Evolutionary conservation across 2,113 vertebrate species (phyloP), one percentile per base, ranked within the genome.

Genomic region (Alethe diademata): DNA sequence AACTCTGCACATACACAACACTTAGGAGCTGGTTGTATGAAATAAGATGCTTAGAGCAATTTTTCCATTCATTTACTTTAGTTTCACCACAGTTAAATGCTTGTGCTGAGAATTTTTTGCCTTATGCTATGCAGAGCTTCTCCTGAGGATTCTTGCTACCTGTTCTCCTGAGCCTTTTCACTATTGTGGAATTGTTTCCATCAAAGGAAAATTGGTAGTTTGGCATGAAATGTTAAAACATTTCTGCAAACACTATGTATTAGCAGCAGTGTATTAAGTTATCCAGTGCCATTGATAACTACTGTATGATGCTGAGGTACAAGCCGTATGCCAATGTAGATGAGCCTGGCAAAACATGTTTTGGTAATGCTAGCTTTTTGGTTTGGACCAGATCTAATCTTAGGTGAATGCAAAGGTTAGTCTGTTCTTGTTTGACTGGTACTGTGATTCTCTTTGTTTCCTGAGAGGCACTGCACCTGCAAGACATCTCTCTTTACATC

Each of bases 111-210:
- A 96, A 86, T 78, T 88, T 78, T 45, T 83, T 48, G 40, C 42
- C 26, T 81, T 75, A 78, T 20, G 15, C 3, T 81, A 28, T 57
- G 65, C 23, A 87, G 29, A 36, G 11, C 61, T 94, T 91, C 66
- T 82, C 40, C 62, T 81, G 53, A 33, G 20, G 16, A 6, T 17
- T 79, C 56, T 90, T 90, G 57, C 53, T 92, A 51, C 26, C 8
- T 79, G 86, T 25, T 90, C 43, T 82, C n/a, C 54, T 12, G 19
- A 90, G 50, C 28, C 17, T 95, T 96, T 97, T 71, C 87, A 78
- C 20, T 47, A 9, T 26, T 31, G 36, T 51, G 35, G 57, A 94
- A 74, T 80, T 93, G 25, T 93, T 92, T 81, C 57, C 18, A 7
- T 67, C 19, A 36, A 90, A 70, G 26, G 24, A 86, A 82, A 92